Conservation (phyloP, 2,888 invertebrate species). For the Clepsis dumicolana region DNA sequence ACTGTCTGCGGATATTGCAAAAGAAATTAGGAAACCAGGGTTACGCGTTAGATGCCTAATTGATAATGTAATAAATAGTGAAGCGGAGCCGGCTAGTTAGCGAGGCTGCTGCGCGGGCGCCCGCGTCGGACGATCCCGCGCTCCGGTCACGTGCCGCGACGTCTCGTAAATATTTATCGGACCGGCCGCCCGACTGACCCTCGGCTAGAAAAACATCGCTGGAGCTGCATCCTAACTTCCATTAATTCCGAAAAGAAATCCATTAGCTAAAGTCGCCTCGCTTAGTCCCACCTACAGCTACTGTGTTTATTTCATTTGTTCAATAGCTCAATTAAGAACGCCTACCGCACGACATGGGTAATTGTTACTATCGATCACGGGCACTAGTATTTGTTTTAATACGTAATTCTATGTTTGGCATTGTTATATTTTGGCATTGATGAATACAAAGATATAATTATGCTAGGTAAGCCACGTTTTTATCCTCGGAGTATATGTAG, state of each 20-base stretch:
- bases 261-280: slow-evolving; percentile 41
- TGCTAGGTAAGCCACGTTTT: too few relatives aligned
- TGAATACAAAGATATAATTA: too few relatives aligned
- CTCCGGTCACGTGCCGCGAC: slow-evolving; percentile 57
- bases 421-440: too few relatives aligned
- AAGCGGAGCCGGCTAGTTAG: slow-evolving; percentile 8
- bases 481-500: too few relatives aligned
- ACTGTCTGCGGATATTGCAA: neutral
- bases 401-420: too few relatives aligned
- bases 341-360: slow-evolving; percentile 21
- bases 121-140: neutral
- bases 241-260: slow-evolving; percentile 50
- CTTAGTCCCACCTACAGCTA: slow-evolving; percentile 34
- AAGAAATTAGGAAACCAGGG: neutral
- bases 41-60: neutral
- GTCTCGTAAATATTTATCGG: slow-evolving; percentile 67
- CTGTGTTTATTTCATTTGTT: slow-evolving; percentile 46
- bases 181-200: slow-evolving; percentile 34
- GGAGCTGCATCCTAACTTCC: slow-evolving; percentile 49
- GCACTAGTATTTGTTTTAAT: neutral
- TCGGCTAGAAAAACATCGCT: slow-evolving; percentile 52
- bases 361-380: slow-evolving; percentile 17
- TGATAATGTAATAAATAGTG: slow-evolving; percentile 22
- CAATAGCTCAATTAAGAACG: slow-evolving; percentile 40
- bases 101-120: slow-evolving; percentile 19